Base-by-base conservation (phyloP, 1,140 invertebrate genomes). In the Apis laboriosa region DNA sequence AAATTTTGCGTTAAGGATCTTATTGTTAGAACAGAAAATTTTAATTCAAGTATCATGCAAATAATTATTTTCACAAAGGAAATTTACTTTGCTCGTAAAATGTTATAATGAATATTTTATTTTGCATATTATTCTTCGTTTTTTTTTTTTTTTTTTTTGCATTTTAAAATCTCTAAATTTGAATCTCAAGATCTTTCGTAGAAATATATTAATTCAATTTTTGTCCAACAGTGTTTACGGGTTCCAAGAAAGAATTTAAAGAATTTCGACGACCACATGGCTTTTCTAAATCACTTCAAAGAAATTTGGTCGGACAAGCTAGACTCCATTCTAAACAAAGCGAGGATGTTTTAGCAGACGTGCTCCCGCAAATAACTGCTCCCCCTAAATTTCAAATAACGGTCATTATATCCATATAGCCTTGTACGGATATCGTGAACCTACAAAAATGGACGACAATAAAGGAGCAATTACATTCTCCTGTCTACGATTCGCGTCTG, bases 361-460 rank as follows among this genome's bases (percentile, higher is more conserved):
- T 67, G 76, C 61, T 73, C 80, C 75, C 72, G 66, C 60, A 74
- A 58, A 86, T 77, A 67, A 55, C 55, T 78, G 63, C 79, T 70
- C 51, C 61, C 72, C 77, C 58, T 34, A 68, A 55, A 28, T 88
- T 86, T 86, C 86, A 88, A 88, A 88, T 88, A 88, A 88, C 84
- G 49, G 80, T 88, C 84, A 88, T 88, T 88, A 88, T 21, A 49
- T 67, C 67, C 24, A 24, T 24, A 34, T 34, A 61, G 5, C 34
- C 84, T 66, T 77, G 51, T 73, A 61, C 21, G 61, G 13, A 72
- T 17, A 51, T 61, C 19, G 51, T 56, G 53, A 80, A 67, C 34
- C 55, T 28, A 24, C 21, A 67, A 66, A 68, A 70, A 84, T 64
- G 21, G 72, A 70, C 51, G 49, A 68, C 28, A 21, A 71, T 28